Percentiles rank a stretch among this genome's conserved stretches.
phyloP scores from a whole-genome alignment of 2,888 invertebrate species.

The Diplolepis rosae region DNA sequence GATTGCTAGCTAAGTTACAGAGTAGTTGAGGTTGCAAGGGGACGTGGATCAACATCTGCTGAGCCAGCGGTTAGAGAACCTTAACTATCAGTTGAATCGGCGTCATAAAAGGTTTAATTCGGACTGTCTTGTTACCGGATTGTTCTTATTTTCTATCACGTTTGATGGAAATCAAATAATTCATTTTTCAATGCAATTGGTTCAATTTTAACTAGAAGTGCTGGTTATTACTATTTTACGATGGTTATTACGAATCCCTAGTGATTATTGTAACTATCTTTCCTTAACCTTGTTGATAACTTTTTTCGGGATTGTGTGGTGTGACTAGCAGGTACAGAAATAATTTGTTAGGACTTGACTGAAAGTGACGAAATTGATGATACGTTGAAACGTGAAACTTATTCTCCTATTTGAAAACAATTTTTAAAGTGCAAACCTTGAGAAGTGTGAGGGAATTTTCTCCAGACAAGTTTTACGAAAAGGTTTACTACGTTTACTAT shows the following conservation, averaged over 20 bases:
- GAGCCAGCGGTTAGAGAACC: slow-evolving; percentile 28
- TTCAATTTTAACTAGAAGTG: background rate
- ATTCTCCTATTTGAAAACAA: background rate
- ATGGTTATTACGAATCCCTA: background rate
- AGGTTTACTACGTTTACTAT: background rate
- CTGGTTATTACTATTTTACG: background rate
- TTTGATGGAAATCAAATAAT: background rate
- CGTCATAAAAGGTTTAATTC: slow-evolving; percentile 25
- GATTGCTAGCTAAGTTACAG: slow-evolving; percentile 1
- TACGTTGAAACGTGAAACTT: background rate
- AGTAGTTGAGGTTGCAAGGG: slow-evolving; percentile 2
- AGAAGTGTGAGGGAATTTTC: background rate
- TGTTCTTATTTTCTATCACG: background rate
- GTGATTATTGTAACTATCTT: background rate
- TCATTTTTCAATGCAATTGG: background rate
- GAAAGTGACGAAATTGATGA: background rate
- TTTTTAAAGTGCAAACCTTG: background rate
- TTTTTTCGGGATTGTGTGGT: background rate
- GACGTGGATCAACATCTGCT: slow-evolving; percentile 20
- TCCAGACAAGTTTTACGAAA: background rate
- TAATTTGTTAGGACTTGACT: background rate
- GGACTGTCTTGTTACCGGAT: slow-evolving; percentile 4
- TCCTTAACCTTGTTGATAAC: background rate
- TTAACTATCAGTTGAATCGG: slow-evolving; percentile 1
- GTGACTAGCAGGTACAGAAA: background rate